phyloP scores from a whole-genome alignment of 2,113 vertebrate genomes.

The Grallaria varia region DNA sequence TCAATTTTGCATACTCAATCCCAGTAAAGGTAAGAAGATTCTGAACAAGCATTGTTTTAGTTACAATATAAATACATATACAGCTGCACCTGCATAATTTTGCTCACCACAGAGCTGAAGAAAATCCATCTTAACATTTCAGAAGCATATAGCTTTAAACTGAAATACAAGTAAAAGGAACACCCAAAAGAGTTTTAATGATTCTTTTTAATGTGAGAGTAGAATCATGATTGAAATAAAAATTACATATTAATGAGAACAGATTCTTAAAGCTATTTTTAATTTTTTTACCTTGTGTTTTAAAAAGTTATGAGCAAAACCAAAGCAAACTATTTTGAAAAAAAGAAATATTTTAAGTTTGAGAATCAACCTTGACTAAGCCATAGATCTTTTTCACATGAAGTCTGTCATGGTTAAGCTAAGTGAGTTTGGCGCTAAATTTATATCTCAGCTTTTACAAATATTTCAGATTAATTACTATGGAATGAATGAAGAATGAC shows the following conservation, averaged over 20 bases:
- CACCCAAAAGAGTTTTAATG: not conserved
- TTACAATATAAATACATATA: not conserved
- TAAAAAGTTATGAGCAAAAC: slow-evolving; percentile 14
- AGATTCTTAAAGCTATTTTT: not conserved
- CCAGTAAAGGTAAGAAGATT: not conserved
- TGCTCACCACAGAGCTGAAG: not conserved
- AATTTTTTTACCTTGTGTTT: slow-evolving; percentile 9
- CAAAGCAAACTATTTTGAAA: not conserved
- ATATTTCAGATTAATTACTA: slow-evolving; percentile 76
- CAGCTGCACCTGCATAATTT: not conserved
- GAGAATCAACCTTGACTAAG: slow-evolving; percentile 52
- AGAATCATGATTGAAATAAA: not conserved
- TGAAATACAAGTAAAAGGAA: not conserved
- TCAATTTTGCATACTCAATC: not conserved
- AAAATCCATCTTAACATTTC: not conserved
- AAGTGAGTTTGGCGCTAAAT: slow-evolving; percentile 70
- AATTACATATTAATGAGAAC: not conserved
- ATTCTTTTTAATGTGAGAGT: not conserved
- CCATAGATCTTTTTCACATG: slow-evolving; percentile 17
- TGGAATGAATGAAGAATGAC: slow-evolving; percentile 75
- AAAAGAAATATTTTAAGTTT: not conserved
- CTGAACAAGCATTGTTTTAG: not conserved
- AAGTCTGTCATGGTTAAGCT: slow-evolving; percentile 56
- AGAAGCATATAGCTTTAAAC: not conserved
- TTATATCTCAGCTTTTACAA: slow-evolving; percentile 70